These are phyloP conservation scores for Punctoribates punctum DNA, from an alignment of 2,888 invertebrate genomes.

Conservation along the genomic window DNA sequence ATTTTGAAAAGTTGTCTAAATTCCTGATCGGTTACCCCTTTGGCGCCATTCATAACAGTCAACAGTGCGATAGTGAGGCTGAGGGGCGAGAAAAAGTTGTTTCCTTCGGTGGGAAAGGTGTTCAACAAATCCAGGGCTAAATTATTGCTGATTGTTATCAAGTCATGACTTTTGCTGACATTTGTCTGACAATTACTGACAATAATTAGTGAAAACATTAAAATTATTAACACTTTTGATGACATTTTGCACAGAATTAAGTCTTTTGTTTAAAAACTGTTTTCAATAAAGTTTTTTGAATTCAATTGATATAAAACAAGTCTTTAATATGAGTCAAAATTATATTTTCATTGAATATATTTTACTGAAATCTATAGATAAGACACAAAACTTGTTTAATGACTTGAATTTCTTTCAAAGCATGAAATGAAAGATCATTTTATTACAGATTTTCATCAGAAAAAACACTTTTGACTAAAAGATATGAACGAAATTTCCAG, in stretches of 20 bases:
- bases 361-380: too few species aligned
- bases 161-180: neutral
- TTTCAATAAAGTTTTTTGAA: neutral
- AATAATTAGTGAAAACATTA: neutral
- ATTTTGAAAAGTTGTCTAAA: neutral
- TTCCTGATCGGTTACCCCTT: neutral
- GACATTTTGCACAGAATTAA: neutral
- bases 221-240: neutral
- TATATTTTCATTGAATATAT: too few species aligned
- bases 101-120: neutral
- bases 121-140: slow-evolving; percentile 16
- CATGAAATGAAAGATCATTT: neutral
- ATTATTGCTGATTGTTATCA: neutral
- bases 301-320: too few species aligned
- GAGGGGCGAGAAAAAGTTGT: slow-evolving; percentile 24
- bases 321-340: too few species aligned
- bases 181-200: neutral
- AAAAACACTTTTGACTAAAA: neutral
- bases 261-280: neutral
- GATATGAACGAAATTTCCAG: neutral
- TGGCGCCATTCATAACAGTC: slow-evolving; percentile 25
- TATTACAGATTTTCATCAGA: neutral
- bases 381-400: too few species aligned
- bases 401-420: neutral
- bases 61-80: slow-evolving; percentile 1